phyloP scores from a whole-genome alignment of 2,888 invertebrate species.

The Nineta flava region DNA sequence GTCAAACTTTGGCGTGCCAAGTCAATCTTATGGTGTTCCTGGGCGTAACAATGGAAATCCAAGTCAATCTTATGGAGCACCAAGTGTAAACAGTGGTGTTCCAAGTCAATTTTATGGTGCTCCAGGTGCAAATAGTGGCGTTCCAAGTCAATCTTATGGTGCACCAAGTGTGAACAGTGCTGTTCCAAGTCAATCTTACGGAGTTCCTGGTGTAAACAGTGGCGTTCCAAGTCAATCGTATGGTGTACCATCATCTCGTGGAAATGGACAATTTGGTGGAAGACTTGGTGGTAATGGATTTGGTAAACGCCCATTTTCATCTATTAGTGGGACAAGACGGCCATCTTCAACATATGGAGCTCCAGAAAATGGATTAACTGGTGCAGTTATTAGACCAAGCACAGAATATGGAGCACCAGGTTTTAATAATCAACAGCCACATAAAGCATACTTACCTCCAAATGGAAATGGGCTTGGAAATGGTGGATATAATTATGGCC shows the following conservation, averaged over 20 bases:
- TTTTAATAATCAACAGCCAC: constrained; percentile 9
- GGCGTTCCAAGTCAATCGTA: neutral
- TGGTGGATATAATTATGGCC: neutral
- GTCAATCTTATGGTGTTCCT: too few species aligned
- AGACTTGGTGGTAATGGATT: neutral
- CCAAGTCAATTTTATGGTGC: neutral
- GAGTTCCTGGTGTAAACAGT: neutral
- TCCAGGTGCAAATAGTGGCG: neutral
- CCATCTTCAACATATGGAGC: constrained; percentile 3
- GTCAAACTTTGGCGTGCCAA: neutral
- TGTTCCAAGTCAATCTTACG: neutral
- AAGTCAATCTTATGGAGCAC: neutral
- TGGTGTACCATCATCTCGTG: neutral
- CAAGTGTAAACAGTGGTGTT: neutral
- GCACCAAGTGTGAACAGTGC: neutral
- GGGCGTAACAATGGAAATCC: neutral
- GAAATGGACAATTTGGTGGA: neutral
- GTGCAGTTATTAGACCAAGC: neutral
- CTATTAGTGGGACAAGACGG: neutral
- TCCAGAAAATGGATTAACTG: neutral
- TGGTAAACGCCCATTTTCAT: neutral
- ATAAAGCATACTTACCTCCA: neutral
- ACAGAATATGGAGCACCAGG: neutral
- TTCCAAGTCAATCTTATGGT: neutral
- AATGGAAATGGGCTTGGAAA: neutral